Evolutionary conservation across 2,113 vertebrate genomes (phyloP).

Genomic region (Pipra filicauda): DNA sequence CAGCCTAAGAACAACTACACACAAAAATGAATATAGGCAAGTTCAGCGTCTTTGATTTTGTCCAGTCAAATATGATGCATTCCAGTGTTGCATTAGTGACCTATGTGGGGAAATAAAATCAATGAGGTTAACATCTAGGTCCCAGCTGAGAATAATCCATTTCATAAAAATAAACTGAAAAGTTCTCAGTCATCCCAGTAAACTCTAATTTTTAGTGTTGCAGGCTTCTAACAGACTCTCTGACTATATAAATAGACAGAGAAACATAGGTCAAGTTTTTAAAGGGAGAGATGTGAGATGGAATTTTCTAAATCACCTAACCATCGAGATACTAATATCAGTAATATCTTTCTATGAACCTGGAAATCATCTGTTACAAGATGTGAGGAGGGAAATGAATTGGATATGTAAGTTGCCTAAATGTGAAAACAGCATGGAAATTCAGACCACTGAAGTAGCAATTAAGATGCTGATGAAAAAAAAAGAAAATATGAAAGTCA

Average conservation of each 20-base stretch:
- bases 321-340: not conserved
- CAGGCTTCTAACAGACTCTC: not conserved
- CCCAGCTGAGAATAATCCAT: constrained; percentile 33
- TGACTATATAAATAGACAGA: not conserved
- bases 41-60: constrained; percentile 23
- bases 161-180: constrained; percentile 39
- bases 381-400: not conserved
- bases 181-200: not conserved
- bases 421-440: not conserved
- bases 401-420: not conserved
- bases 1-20: not conserved
- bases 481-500: not conserved
- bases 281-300: not conserved
- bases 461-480: not conserved
- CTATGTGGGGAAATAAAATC: not conserved
- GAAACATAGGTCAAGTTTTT: not conserved
- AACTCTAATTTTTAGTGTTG: constrained; percentile 26
- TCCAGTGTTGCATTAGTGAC: constrained; percentile 1
- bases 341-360: not conserved
- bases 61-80: constrained; percentile 25
- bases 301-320: not conserved
- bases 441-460: not conserved
- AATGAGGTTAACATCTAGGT: constrained; percentile 22
- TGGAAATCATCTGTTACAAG: not conserved
- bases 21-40: not conserved